Base-by-base conservation (phyloP, 1,140 invertebrate genomes). In the Microplitis demolitor region DNA sequence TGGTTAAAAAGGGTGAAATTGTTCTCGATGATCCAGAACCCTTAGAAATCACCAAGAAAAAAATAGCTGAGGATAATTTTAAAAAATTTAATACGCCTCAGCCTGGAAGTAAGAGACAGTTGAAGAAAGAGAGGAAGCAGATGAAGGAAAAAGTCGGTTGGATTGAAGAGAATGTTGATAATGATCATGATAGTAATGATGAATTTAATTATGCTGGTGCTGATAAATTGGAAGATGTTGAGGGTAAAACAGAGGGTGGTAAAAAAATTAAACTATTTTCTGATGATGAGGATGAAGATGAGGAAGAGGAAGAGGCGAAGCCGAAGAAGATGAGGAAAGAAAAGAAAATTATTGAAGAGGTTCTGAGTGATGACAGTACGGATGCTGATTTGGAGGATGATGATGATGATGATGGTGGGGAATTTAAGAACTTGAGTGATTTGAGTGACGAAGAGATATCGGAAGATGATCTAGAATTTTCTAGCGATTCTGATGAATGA, bases 1-100 rank as follows among this genome's bases (percentile, higher is more conserved):
- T 88, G n/a, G 34, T 80, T 8, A 74, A 74, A 8, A 85, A 78
- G 72, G 77, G 76, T 31, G 79, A 79, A 68, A 79, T 79, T 56
- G 66, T 79, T 45, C 61, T 81, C 4, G 78, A 80, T 4, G 73
- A 79, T 77, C 76, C 77, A 31, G 60, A 56, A 24, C 45, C 78
- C 3, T 69, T 79, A 8, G 66, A 74, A 50, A 75, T 78, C 71
- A 77, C 78, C 1, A 80, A 74, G 50, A 76, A 74, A 11, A 62
- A 69, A 69, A 71, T 78, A 16, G 62, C 66, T 1, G 60, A 62
- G 11, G 70, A 78, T 31, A 74, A 75, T 61, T 8, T 64, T 11
- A 14, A 67, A 16, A 74, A 73, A 54, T 58, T 71, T 50, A 71
- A 34, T 45, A 34, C 64, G 4, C 37, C 64, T 62, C 39, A 45